Evolutionary conservation across 2,113 vertebrate species (phyloP).

Genomic region (Paracanthobrama guichenoti): DNA sequence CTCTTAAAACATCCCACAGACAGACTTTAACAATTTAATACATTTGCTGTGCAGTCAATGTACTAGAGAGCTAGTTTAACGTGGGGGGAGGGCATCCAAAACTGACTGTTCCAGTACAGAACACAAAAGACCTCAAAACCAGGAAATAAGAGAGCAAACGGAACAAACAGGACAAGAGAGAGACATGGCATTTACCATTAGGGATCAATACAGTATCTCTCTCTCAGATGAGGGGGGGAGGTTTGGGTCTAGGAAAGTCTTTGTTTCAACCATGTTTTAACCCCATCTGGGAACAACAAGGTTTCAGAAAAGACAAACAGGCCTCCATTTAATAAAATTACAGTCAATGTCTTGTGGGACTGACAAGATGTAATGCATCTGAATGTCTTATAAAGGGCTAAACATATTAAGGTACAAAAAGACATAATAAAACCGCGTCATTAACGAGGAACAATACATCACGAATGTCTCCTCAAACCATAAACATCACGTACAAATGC

Average conservation of each 20-base stretch:
- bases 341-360: not conserved
- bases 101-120: not conserved
- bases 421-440: not conserved
- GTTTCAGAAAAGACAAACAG: not conserved
- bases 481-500: conserved; percentile 22
- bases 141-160: not conserved
- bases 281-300: conserved; percentile 9
- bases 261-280: conserved; percentile 35
- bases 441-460: not conserved
- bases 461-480: not conserved
- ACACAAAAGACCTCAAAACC: not conserved
- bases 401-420: not conserved
- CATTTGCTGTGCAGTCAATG: not conserved
- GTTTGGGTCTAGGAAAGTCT: conserved; percentile 3
- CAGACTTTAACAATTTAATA: not conserved
- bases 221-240: not conserved
- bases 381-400: not conserved
- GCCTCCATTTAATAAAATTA: not conserved
- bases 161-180: conserved; percentile 3
- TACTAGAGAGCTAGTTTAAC: not conserved
- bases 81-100: not conserved
- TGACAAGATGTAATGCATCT: not conserved
- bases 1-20: conserved; percentile 1
- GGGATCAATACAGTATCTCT: conserved; percentile 37
- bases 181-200: not conserved